Evolutionary conservation across 1,140 invertebrate species (phyloP).

Genomic region (Globodera rostochiensis): DNA sequence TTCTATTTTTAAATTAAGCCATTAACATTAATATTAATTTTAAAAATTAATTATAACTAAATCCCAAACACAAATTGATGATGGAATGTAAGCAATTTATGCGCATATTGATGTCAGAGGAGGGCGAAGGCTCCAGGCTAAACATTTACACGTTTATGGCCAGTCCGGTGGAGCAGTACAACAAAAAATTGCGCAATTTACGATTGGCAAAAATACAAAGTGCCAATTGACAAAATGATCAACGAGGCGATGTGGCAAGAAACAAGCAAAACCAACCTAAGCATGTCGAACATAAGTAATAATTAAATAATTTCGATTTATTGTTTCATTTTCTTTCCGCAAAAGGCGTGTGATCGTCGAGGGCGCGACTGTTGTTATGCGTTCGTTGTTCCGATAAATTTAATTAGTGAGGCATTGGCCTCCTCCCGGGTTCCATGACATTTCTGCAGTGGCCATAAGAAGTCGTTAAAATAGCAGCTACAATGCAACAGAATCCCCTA

Average conservation of each 20-base stretch:
- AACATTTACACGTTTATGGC: conserved; percentile 25
- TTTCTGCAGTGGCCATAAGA: too few species aligned
- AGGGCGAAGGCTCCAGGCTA: conserved; percentile 4
- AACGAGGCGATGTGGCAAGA: conserved; percentile 12
- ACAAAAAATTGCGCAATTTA: background rate
- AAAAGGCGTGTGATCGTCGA: background rate
- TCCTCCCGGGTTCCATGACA: too few species aligned
- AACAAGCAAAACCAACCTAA: background rate
- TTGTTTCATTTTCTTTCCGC: background rate
- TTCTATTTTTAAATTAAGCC: background rate
- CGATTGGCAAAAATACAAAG: conserved; percentile 21
- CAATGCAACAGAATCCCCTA: too few species aligned
- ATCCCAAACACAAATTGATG: background rate
- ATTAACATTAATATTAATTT: background rate
- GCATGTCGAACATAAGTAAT: too few species aligned
- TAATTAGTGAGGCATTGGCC: too few species aligned
- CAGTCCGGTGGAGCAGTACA: background rate
- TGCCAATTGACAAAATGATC: conserved; percentile 9
- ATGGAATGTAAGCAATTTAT: conserved; percentile 30
- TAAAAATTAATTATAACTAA: background rate
- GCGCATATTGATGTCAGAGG: conserved; percentile 19
- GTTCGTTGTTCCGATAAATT: too few species aligned
- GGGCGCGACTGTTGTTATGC: too few species aligned
- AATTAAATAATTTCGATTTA: too few species aligned
- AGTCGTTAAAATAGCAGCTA: too few species aligned